Base-by-base conservation (phyloP, 2,113 vertebrate species). In the Mastomys natalensis region DNA sequence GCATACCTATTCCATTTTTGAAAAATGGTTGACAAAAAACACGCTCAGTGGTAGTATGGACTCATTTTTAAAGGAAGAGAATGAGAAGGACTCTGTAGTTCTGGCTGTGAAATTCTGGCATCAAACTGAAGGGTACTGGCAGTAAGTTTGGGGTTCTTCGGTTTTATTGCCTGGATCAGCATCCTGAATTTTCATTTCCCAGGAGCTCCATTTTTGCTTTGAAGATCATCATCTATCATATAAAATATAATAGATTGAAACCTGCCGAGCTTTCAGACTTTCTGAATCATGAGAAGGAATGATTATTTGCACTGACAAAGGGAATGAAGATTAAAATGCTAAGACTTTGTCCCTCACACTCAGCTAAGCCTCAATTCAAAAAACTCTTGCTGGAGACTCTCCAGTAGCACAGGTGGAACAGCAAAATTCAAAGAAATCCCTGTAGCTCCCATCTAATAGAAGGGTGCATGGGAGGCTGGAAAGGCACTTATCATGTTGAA, bases 401-500 rank as follows among this genome's bases (percentile, higher is more conserved):
- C 48, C 26, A 90, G 10, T 16, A 86, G 37, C 16, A 92, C 68
- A 89, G 76, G 22, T 89, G 87, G 85, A 72, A 81, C 0, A 66
- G 53, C 6, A 73, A 93, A 96, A 72, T 4, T 94, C n/a, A 89
- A 88, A 77, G 40, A 94, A 76, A 58, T 40, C 48, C n/a, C 26
- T 91, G 21, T 21, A 58, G 34, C 82, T 95, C 60, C 24, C n/a
- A 92, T 93, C 31, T 86, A 90, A 90, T 68, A 45, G 12, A 68
- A 90, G 17, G 34, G 53, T 87, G 86, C 73, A 60, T 16, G 1
- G 11, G 85, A 4, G 62, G 22, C 78, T 93, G 51, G 26, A 76
- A 82, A 97, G 62, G 34, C 74, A 95, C 90, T 95, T 89, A 76
- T 87, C 93, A 72, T 64, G 26, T 66, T 92, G 66, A 97, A 96